Evolutionary conservation across 2,113 vertebrate species (phyloP), one percentile per base, ranked within the genome.

Genomic region (Castor canadensis): DNA sequence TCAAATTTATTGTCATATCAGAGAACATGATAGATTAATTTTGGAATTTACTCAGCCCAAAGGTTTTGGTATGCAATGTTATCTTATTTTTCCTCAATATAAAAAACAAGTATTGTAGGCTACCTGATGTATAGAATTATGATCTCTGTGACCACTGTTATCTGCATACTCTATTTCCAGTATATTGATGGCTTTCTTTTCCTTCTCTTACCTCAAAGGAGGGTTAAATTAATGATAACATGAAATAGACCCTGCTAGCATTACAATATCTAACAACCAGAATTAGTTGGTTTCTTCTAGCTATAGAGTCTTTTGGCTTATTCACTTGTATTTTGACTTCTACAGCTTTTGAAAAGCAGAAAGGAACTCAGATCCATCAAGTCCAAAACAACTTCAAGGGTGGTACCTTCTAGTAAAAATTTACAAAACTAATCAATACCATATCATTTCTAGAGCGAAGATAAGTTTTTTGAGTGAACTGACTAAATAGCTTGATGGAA

Each of bases 301-400:
- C 13, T 52, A 19, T 38, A 26, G 10, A 64, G 5, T 71, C 38
- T 75, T 47, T 19, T 66, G 69, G 17, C 45, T 47, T 84, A 9
- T 52, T 30, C 32, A 49, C 5, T 84, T 15, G 15, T 47, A 67
- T 67, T 80, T 52, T 52, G 66, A 85, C 1, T 35, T 84, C 43
- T 32, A 66, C 26, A 72, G 43, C 24, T 89, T 91, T 77, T 89
- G 67, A 89, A 92, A 89, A 81, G 45, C 73, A 38, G 38, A 86
- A 89, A 62, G 89, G 28, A 76, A 49, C 16, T 64, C 62, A 89
- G n/a, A 58, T 30, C 9, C 24, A 66, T 87, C 35, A 7, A 9
- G 28, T 72, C 30, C 40, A 77, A 87, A 72, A 79, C 13, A 92
- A 73, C 49, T 58, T 26, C 22, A 81, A 28, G 32, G 16, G n/a